Conservation (phyloP, 2,888 invertebrate genomes). For the Lochmaea crataegi region DNA sequence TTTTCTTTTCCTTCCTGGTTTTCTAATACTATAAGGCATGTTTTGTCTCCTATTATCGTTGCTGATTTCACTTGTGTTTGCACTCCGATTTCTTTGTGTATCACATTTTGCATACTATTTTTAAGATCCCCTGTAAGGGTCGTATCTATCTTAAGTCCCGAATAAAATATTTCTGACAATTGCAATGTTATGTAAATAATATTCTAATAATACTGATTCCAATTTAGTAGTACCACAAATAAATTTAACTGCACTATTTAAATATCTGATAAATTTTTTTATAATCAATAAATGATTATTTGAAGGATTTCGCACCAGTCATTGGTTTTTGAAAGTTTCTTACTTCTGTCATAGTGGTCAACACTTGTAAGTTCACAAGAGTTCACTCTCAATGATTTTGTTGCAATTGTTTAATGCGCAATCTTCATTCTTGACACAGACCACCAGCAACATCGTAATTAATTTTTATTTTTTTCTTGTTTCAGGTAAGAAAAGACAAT, state of each 20-base stretch:
- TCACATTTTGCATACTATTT: too few relatives aligned
- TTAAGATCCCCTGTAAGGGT: too few relatives aligned
- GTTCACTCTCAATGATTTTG: slow-evolving; percentile 59
- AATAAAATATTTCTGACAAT: too few relatives aligned
- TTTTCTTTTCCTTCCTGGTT: too few relatives aligned
- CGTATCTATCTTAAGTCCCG: too few relatives aligned
- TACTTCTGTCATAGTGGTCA: slow-evolving; percentile 46
- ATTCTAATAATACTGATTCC: too few relatives aligned
- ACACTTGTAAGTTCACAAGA: slow-evolving; percentile 54
- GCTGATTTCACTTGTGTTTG: too few relatives aligned
- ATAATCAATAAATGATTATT: slow-evolving; percentile 40
- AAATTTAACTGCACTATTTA: slow-evolving; percentile 9
- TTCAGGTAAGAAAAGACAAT: slow-evolving; percentile 23
- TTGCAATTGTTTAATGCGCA: slow-evolving; percentile 49
- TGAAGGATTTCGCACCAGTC: slow-evolving; percentile 50
- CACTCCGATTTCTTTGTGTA: too few relatives aligned
- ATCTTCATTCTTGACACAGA: slow-evolving; percentile 14
- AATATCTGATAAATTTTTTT: slow-evolving; percentile 34
- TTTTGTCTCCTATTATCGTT: too few relatives aligned
- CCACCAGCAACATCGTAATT: slow-evolving; percentile 13
- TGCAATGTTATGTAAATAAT: too few relatives aligned
- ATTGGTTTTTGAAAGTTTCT: slow-evolving; percentile 46
- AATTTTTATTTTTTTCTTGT: slow-evolving; percentile 22
- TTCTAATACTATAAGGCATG: too few relatives aligned
- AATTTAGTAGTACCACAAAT: too few relatives aligned